These are phyloP conservation scores for Solea senegalensis DNA, from an alignment of 2,113 vertebrate genomes.

Conservation along the genomic window DNA sequence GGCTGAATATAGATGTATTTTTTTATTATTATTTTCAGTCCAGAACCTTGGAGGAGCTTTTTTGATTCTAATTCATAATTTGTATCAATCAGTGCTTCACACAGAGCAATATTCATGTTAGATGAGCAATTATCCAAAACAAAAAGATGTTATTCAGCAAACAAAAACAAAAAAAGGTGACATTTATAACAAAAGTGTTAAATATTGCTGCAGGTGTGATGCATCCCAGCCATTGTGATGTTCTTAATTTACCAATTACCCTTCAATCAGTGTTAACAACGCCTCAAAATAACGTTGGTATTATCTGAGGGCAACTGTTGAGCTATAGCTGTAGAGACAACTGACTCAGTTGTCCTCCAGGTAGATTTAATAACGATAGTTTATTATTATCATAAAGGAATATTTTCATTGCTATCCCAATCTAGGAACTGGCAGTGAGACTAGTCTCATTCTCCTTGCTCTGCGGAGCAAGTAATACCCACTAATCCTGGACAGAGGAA, in stretches of 20 bases:
- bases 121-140: neutral
- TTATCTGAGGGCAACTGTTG: neutral
- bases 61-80: neutral
- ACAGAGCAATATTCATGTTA: neutral
- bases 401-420: constrained; percentile 55
- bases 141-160: neutral
- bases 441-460: constrained; percentile 72
- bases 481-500: constrained; percentile 64
- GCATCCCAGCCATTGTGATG: no score
- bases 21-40: no score
- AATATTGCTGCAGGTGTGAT: no score
- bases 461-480: constrained; percentile 73
- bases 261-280: no score
- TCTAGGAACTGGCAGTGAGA: constrained; percentile 61
- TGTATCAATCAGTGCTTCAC: neutral
- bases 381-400: constrained; percentile 68
- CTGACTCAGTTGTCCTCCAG: constrained; percentile 42
- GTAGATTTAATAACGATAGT: constrained; percentile 71
- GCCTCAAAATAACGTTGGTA: neutral
- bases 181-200: no score
- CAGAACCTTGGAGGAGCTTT: no score
- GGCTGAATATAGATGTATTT: no score
- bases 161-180: no score
- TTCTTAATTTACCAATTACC: no score
- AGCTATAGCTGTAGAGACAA: constrained; percentile 15